A percentile compares a stretch with the other conserved stretches of the same genome.
Evolutionary conservation across 2,113 vertebrate species (phyloP).

Genomic region (Rana temporaria): DNA sequence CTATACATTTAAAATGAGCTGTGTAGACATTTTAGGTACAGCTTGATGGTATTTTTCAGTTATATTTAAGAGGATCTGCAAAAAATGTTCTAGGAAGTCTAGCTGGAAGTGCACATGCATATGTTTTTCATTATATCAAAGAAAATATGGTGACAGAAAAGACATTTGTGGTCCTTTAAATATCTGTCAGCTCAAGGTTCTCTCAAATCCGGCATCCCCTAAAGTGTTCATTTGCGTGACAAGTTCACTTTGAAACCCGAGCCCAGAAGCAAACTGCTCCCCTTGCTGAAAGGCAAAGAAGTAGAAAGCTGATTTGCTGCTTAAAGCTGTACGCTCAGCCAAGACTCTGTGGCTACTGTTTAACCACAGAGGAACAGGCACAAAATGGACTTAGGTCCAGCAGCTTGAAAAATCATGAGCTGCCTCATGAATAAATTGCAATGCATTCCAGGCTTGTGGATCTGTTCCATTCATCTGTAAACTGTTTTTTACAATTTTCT

Average conservation of each 20-base stretch:
- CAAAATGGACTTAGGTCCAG: neutral
- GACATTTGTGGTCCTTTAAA: slow-evolving; percentile 18
- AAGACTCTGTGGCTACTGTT: slow-evolving; percentile 35
- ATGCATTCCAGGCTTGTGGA: neutral
- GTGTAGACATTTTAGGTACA: no score
- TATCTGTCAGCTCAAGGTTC: slow-evolving; percentile 28
- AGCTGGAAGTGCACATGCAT: neutral
- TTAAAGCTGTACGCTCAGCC: slow-evolving; percentile 6
- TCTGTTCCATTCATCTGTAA: no score
- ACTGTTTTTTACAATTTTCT: no score
- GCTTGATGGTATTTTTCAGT: no score
- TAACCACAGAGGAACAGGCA: slow-evolving; percentile 42
- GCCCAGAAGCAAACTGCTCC: slow-evolving; percentile 18
- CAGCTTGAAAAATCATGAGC: slow-evolving; percentile 6
- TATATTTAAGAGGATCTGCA: no score
- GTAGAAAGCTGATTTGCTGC: slow-evolving; percentile 10
- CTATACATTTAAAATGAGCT: no score
- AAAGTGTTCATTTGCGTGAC: slow-evolving; percentile 21
- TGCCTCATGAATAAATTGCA: slow-evolving; percentile 7
- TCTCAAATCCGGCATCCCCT: slow-evolving; percentile 26
- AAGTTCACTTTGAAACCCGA: slow-evolving; percentile 48
- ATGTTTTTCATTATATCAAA: slow-evolving; percentile 27
- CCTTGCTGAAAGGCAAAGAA: slow-evolving; percentile 21
- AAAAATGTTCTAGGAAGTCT: neutral
- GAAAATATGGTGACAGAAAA: slow-evolving; percentile 24